Percentiles rank a stretch among this genome's conserved stretches.
These are phyloP conservation scores for Coturnix japonica DNA, from an alignment of 2,113 vertebrate genomes.

Conservation along the genomic window DNA sequence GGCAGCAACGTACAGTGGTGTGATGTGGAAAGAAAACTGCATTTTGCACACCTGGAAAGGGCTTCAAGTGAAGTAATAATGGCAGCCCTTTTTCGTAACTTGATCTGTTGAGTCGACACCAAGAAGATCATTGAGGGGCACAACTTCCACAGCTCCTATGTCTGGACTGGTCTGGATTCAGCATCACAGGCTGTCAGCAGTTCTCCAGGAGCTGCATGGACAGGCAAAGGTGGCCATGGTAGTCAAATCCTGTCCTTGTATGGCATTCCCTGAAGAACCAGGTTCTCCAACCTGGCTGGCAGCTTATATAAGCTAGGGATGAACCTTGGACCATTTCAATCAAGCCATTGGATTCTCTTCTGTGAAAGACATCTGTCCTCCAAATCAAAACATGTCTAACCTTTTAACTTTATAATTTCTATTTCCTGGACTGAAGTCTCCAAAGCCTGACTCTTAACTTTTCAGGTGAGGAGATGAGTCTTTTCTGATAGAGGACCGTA, in stretches of 20 bases:
- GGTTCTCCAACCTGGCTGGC: background rate
- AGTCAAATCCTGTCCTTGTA: background rate
- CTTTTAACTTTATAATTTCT: background rate
- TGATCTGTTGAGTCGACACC: background rate
- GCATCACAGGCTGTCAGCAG: background rate
- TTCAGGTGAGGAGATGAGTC: background rate
- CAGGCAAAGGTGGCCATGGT: background rate
- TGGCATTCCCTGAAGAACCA: background rate
- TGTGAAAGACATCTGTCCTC: background rate
- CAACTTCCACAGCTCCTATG: background rate
- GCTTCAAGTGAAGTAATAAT: background rate
- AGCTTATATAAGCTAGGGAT: background rate
- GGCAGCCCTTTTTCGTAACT: background rate
- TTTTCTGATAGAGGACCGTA: background rate
- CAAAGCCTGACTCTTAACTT: background rate
- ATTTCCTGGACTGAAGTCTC: background rate
- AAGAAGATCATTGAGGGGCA: background rate
- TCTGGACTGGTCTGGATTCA: background rate
- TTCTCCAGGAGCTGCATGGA: background rate
- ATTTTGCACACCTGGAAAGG: background rate
- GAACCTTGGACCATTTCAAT: background rate
- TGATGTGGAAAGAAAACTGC: background rate
- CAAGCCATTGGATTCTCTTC: background rate
- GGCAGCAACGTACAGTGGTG: background rate
- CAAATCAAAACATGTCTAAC: background rate